Base-by-base conservation (phyloP, 2,113 vertebrate species). In the Mus spicilegus region DNA sequence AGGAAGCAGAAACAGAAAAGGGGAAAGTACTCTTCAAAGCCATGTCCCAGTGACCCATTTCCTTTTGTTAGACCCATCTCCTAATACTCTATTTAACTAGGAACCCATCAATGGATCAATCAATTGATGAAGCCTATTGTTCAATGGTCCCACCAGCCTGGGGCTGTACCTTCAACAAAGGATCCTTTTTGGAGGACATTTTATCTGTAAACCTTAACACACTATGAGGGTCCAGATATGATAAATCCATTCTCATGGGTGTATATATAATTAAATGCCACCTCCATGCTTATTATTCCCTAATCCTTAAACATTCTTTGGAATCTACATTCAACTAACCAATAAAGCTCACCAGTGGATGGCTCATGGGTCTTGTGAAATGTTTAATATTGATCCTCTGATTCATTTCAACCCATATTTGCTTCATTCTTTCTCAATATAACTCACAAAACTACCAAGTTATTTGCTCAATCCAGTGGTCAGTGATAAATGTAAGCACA, bases 291-390 rank as follows among this genome's bases (percentile, higher is more conserved):
- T 42, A 61, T 67, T 72, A 54, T 2, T 51, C 46, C 75, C 69
- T 73, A 88, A 76, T 88, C 87, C 49, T 73, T 72, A 94, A 92
- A 85, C 90, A 86, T 76, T 81, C 90, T 87, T 87, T 77, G 49
- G 94, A 89, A 86, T 67, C 30, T 51, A 81, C 33, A 72, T 17
- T 69, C 20, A 39, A 16, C 46, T 67, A 9, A 77, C 36, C 58
- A 4, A 36, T 63, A 93, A 77, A 72, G 90, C 85, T 92, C 82
- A 81, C 56, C 76, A 24, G 0, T 65, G 80, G 10, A 8, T 90
- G 42, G 61, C 84, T 94, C 51, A 30, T 0, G 33, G 42, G 36
- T 72, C 39, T 93, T 95, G 78, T 39, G 11, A 94, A 84, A 73
- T 63, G 63, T 30, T 20, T 30, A 88, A 67, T 95, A 85, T 39